Conservation (phyloP, 64 coral and sea anemone genomes). For the Pocillopora damicornis region DNA sequence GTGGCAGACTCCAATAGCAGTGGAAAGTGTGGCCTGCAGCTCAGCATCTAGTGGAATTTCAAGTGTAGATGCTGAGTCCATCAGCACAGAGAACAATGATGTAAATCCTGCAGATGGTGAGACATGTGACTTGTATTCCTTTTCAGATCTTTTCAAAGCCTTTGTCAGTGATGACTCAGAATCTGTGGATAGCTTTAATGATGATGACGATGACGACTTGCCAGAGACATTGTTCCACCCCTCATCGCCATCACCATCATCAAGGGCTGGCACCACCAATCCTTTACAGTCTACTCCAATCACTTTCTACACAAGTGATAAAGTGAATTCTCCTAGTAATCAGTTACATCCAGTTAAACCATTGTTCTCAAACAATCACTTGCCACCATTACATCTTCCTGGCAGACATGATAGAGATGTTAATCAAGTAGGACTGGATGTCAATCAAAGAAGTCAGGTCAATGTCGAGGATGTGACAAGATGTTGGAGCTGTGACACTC, state of each 20-base stretch:
- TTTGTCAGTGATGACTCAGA: conserved; percentile 32
- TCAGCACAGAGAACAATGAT: neutral
- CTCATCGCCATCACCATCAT: neutral
- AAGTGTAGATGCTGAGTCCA: neutral
- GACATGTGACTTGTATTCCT: neutral
- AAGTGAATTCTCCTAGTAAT: neutral
- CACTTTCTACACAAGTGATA: neutral
- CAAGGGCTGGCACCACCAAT: neutral
- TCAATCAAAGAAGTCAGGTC: neutral
- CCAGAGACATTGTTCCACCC: neutral
- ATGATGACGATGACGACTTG: neutral
- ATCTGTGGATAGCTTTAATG: neutral
- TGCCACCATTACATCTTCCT: neutral
- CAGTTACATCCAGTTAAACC: neutral
- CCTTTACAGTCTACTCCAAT: neutral
- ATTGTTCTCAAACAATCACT: neutral
- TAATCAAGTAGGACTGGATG: neutral
- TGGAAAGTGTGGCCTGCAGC: conserved; percentile 2
- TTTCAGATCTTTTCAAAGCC: conserved; percentile 32
- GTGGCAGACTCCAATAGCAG: conserved; percentile 47
- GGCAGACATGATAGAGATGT: neutral
- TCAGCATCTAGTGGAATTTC: neutral
- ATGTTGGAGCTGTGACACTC: neutral
- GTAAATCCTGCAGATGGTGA: neutral
- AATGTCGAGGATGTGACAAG: neutral